These are phyloP conservation scores for Pogonocherus hispidulus DNA, from an alignment of 2,888 invertebrate genomes.

Conservation along the genomic window DNA sequence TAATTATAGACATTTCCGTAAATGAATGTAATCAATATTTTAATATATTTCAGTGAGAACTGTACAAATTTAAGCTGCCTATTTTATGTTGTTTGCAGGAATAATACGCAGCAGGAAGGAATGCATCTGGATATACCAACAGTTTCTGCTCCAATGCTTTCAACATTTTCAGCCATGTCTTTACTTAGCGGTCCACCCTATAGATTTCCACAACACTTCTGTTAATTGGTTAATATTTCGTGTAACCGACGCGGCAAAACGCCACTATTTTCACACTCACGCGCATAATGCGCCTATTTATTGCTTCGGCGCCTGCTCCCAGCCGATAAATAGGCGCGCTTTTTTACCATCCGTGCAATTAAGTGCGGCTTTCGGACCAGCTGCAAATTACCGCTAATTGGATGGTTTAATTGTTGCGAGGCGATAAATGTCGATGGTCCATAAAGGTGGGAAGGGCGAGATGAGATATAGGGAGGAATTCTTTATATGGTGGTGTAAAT, in stretches of 20 bases:
- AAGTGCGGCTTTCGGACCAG: not conserved
- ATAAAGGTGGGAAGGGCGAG: not conserved
- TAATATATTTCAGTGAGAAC: no score
- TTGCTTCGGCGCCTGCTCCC: slow-evolving; percentile 21
- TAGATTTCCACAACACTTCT: slow-evolving; percentile 3
- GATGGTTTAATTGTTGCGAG: not conserved
- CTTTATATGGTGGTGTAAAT: no score
- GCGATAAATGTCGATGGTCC: not conserved
- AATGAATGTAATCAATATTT: no score
- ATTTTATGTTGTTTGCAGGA: no score
- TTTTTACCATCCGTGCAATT: slow-evolving; percentile 1
- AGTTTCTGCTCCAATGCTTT: no score
- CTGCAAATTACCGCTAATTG: slow-evolving; percentile 16
- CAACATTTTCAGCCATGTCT: no score
- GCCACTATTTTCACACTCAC: slow-evolving; percentile 30
- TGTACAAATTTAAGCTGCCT: no score
- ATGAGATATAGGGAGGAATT: not conserved
- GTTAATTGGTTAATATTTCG: slow-evolving; percentile 33
- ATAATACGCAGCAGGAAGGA: no score
- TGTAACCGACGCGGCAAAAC: slow-evolving; percentile 14
- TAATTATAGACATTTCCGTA: no score
- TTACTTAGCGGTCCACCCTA: not conserved
- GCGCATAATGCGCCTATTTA: slow-evolving; percentile 31
- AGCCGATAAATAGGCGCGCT: slow-evolving; percentile 7
- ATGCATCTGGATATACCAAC: no score